These are phyloP conservation scores for Arvicanthis niloticus DNA, from an alignment of 2,113 vertebrate genomes.

Conservation along the genomic window DNA sequence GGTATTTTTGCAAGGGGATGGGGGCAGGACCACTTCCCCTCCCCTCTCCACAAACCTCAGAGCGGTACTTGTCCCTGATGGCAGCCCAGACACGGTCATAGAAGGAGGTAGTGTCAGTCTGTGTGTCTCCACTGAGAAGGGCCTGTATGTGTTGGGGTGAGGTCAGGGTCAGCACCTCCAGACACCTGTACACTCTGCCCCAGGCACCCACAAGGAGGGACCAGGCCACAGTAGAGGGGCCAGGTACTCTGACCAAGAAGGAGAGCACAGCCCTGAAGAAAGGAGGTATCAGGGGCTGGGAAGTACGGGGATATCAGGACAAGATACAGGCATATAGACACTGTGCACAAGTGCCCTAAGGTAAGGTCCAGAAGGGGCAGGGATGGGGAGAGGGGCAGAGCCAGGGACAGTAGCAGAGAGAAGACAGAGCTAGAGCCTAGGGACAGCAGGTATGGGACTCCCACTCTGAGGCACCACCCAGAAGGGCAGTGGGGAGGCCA, in stretches of 20 bases:
- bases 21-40: background rate
- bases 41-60: conserved; percentile 86
- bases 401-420: background rate
- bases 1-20: background rate
- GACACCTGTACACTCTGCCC: background rate
- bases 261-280: background rate
- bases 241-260: background rate
- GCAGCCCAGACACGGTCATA: conserved; percentile 87
- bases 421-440: no score
- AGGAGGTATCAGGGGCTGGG: no score
- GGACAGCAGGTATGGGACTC: rapidly evolving
- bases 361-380: background rate
- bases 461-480: rapidly evolving
- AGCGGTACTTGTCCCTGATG: conserved; percentile 91
- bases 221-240: background rate
- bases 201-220: background rate
- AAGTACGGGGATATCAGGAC: background rate
- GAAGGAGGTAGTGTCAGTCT: conserved; percentile 86
- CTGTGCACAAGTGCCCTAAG: background rate
- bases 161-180: background rate
- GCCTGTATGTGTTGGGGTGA: conserved; percentile 76
- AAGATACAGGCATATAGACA: background rate
- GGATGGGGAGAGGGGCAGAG: background rate
- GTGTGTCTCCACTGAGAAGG: conserved; percentile 87
- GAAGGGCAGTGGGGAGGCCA: background rate